These are phyloP conservation scores for Tinamus major DNA, from an alignment of 2,797 vertebrate genomes.

Conservation along the genomic window DNA sequence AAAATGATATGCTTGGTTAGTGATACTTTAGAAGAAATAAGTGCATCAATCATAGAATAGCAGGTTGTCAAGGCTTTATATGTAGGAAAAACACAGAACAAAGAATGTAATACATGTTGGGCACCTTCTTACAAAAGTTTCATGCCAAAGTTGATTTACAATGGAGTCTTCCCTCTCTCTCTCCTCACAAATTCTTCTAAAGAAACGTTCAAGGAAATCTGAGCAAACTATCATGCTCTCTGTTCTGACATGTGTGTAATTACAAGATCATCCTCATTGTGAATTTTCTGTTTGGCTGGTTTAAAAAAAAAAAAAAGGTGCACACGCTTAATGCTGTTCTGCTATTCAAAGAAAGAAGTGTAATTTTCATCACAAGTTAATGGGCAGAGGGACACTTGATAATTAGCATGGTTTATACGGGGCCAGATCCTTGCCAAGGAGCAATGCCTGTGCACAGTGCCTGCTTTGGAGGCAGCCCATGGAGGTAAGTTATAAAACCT, in stretches of 20 bases:
- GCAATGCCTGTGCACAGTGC: neutral
- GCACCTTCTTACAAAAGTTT: conserved; percentile 71
- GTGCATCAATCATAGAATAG: conserved; percentile 83
- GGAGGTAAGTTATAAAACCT: rapidly evolving
- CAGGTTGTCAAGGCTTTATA: conserved; percentile 79
- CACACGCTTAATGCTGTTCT: neutral
- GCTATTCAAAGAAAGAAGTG: conserved; percentile 32
- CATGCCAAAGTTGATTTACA: conserved; percentile 59
- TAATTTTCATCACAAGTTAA: conserved; percentile 48
- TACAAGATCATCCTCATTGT: conserved; percentile 54
- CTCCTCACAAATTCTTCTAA: conserved; percentile 43
- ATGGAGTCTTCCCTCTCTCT: conserved; percentile 22
- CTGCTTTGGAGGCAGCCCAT: neutral
- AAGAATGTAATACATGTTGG: conserved; percentile 72
- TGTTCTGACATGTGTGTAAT: conserved; percentile 49
- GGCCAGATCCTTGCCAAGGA: neutral
- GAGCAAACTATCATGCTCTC: conserved; percentile 1
- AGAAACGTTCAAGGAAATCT: conserved; percentile 16
- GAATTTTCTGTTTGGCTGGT: conserved; percentile 44
- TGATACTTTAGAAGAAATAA: conserved; percentile 83
- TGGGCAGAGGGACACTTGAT: neutral
- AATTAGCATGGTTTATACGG: conserved; percentile 5
- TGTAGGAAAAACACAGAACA: conserved; percentile 77
- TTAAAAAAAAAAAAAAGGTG: conserved; percentile 8
- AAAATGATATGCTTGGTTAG: conserved; percentile 85